Evolutionary conservation across 2,113 vertebrate genomes (phyloP).

Genomic region (Scomber colias): DNA sequence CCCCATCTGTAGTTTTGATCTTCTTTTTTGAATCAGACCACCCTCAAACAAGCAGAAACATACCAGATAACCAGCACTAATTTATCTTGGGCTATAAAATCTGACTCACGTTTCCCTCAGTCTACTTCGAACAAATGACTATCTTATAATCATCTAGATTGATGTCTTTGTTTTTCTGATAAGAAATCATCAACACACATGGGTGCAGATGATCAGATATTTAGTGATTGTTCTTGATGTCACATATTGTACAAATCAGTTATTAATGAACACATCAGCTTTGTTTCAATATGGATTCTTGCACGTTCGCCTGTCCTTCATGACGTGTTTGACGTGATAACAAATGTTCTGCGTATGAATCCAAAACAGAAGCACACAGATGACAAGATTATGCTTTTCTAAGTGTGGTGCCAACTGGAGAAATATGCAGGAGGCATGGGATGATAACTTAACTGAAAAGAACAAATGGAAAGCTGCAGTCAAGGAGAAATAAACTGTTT

Average conservation of each 20-base stretch:
- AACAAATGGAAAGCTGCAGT: not conserved
- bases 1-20: constrained; percentile 55
- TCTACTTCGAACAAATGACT: too few relatives aligned
- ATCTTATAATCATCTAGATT: too few relatives aligned
- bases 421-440: constrained; percentile 23
- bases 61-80: not conserved
- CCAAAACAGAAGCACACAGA: constrained; percentile 19
- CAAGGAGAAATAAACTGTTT: not conserved
- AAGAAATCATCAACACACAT: too few relatives aligned
- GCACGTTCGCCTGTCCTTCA: constrained; percentile 9
- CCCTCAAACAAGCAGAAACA: not conserved
- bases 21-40: constrained; percentile 30
- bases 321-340: constrained; percentile 39
- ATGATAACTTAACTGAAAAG: not conserved
- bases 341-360: constrained; percentile 34
- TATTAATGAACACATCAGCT: constrained; percentile 14
- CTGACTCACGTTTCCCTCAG: too few relatives aligned
- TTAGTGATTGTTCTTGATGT: not conserved
- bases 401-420: constrained; percentile 10
- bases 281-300: not conserved
- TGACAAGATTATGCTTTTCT: constrained; percentile 33
- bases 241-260: not conserved
- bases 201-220: not conserved
- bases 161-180: too few relatives aligned
- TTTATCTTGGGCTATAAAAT: too few relatives aligned